Evolutionary conservation across 2,888 invertebrate species (phyloP).

Genomic region (Norana najaformis): DNA sequence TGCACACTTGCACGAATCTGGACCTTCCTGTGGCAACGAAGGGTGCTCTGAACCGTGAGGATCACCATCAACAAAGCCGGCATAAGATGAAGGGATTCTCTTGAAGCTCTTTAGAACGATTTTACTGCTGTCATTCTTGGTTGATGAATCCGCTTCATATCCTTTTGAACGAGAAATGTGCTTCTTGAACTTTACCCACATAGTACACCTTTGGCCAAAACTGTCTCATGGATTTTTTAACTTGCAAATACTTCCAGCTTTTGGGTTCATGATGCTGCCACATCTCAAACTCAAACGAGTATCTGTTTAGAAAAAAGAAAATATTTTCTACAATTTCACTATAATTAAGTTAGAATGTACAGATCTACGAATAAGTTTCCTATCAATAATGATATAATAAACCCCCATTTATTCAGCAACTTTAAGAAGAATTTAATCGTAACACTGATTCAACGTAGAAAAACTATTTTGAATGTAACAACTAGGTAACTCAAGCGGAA

Average conservation of each 20-base stretch:
- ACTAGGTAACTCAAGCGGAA: no score
- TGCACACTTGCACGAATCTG: background rate
- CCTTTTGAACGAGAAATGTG: conserved; percentile 19
- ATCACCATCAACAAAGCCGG: background rate
- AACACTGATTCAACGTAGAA: no score
- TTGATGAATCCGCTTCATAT: background rate
- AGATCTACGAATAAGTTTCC: no score
- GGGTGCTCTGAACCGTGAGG: background rate
- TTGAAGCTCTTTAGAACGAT: conserved; percentile 19
- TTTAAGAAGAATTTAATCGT: no score
- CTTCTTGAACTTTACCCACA: conserved; percentile 23
- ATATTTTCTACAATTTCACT: background rate
- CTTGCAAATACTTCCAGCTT: background rate
- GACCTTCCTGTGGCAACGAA: background rate
- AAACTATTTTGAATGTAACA: no score
- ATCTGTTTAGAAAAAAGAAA: background rate
- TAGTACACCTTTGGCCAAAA: background rate
- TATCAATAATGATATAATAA: background rate
- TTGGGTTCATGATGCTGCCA: background rate
- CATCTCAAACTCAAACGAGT: background rate
- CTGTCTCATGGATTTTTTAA: background rate
- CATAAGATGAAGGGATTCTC: conserved; percentile 6
- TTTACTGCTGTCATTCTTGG: background rate
- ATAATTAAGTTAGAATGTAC: no score
- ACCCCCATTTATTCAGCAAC: no score